phyloP scores from a whole-genome alignment of 2,888 invertebrate genomes.

The Sarcophaga caerulescens region DNA sequence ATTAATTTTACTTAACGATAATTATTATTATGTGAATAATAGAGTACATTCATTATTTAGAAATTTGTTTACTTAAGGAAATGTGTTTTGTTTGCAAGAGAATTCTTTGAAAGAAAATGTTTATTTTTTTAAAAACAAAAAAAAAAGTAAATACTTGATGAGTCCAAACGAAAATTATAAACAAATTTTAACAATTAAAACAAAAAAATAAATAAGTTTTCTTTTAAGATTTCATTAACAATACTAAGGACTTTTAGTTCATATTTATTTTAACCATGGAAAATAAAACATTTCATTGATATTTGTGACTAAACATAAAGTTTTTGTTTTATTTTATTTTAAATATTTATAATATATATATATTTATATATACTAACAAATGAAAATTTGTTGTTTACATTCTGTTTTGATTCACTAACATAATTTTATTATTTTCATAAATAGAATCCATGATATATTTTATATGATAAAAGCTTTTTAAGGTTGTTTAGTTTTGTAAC shows the following conservation, averaged over 20 bases:
- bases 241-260: too few species aligned
- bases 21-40: background rate
- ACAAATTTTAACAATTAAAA: background rate
- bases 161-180: background rate
- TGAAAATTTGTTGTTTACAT: slow-evolving; percentile 22
- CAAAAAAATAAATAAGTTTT: too few species aligned
- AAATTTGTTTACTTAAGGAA: background rate
- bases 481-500: background rate
- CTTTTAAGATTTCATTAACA: background rate
- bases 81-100: background rate
- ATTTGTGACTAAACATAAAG: slow-evolving; percentile 25
- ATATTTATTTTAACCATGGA: background rate
- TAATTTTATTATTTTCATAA: background rate
- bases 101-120: background rate
- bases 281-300: background rate
- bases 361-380: slow-evolving; percentile 7
- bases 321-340: slow-evolving; percentile 31
- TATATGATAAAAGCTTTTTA: background rate
- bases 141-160: background rate
- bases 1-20: background rate
- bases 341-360: background rate
- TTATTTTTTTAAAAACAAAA: background rate
- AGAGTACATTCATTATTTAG: background rate
- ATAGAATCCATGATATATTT: background rate
- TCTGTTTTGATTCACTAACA: slow-evolving; percentile 22